phyloP scores from a whole-genome alignment of 1,140 invertebrate genomes.

The Megalonaias nervosa region DNA sequence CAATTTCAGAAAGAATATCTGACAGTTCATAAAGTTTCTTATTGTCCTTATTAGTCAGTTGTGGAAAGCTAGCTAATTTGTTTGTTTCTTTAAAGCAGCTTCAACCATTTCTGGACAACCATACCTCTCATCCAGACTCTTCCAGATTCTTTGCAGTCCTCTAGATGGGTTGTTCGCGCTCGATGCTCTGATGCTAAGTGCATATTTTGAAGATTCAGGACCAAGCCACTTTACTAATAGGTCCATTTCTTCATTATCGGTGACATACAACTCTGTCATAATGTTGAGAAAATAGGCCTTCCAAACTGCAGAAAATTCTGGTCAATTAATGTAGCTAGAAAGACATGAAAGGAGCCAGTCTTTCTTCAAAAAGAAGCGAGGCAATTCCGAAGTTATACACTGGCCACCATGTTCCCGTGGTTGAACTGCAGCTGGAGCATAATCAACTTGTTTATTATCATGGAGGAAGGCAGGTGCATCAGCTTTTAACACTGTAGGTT shows the following conservation, averaged over 20 bases:
- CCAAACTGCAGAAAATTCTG: slow-evolving; percentile 16
- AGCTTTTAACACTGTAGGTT: no score
- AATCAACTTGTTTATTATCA: no score
- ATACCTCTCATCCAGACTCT: slow-evolving; percentile 27
- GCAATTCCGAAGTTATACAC: no score
- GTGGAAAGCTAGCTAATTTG: not conserved
- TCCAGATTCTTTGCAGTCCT: slow-evolving; percentile 12
- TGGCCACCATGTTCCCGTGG: no score
- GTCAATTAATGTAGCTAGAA: slow-evolving; percentile 14
- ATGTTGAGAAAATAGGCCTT: slow-evolving; percentile 21
- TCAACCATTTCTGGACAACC: slow-evolving; percentile 30
- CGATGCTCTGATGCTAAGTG: slow-evolving; percentile 15
- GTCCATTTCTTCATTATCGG: slow-evolving; percentile 32
- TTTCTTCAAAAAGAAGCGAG: slow-evolving; percentile 18
- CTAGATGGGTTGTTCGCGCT: not conserved
- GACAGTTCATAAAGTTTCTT: no score
- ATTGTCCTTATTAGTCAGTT: no score
- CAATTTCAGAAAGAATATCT: no score
- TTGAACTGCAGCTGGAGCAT: no score
- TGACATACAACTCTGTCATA: slow-evolving; percentile 16
- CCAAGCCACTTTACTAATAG: slow-evolving; percentile 35
- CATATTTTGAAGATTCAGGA: slow-evolving; percentile 18
- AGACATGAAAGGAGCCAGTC: slow-evolving; percentile 18
- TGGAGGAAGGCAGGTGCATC: no score
- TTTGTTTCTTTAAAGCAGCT: slow-evolving; percentile 2